These are phyloP conservation scores for Embidobia sp. DNA, from an alignment of 2,888 invertebrate species.

Conservation along the genomic window DNA sequence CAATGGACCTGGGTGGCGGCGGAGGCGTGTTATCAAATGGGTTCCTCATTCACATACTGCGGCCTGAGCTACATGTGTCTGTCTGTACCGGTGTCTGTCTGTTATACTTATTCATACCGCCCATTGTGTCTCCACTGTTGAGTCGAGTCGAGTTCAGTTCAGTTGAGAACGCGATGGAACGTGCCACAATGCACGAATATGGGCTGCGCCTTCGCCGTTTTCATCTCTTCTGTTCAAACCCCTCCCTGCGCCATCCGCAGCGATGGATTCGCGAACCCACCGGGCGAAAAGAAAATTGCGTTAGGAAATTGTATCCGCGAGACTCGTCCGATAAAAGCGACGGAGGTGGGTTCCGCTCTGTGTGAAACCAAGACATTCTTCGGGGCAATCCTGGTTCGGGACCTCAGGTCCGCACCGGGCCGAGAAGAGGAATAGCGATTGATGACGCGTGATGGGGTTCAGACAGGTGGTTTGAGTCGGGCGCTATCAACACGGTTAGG, in stretches of 20 bases:
- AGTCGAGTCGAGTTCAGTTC: slow-evolving; percentile 77
- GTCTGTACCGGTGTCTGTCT: slow-evolving; percentile 81
- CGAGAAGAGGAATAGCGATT: too few relatives aligned
- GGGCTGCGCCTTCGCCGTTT: slow-evolving; percentile 72
- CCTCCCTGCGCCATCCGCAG: slow-evolving; percentile 67
- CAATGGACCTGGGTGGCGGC: slow-evolving; percentile 81
- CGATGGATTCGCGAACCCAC: slow-evolving; percentile 67
- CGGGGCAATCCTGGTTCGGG: too few relatives aligned
- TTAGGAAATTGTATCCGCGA: slow-evolving; percentile 76
- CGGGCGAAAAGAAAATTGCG: slow-evolving; percentile 76
- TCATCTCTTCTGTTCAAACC: slow-evolving; percentile 47
- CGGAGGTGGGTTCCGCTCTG: slow-evolving; percentile 21
- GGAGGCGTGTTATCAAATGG: slow-evolving; percentile 82
- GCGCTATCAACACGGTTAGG: too few relatives aligned
- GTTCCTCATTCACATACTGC: slow-evolving; percentile 82
- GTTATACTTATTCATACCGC: slow-evolving; percentile 81
- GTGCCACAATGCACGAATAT: slow-evolving; percentile 81
- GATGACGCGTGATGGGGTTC: too few relatives aligned
- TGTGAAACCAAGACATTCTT: slow-evolving; percentile 4
- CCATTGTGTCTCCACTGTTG: slow-evolving; percentile 79
- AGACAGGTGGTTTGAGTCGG: too few relatives aligned
- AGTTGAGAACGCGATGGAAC: slow-evolving; percentile 82
- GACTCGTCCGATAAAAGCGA: slow-evolving; percentile 70
- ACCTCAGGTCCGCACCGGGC: too few relatives aligned
- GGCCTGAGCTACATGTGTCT: slow-evolving; percentile 80